These are phyloP conservation scores for Ptyas mucosa DNA, from an alignment of 2,113 vertebrate genomes.

Conservation along the genomic window DNA sequence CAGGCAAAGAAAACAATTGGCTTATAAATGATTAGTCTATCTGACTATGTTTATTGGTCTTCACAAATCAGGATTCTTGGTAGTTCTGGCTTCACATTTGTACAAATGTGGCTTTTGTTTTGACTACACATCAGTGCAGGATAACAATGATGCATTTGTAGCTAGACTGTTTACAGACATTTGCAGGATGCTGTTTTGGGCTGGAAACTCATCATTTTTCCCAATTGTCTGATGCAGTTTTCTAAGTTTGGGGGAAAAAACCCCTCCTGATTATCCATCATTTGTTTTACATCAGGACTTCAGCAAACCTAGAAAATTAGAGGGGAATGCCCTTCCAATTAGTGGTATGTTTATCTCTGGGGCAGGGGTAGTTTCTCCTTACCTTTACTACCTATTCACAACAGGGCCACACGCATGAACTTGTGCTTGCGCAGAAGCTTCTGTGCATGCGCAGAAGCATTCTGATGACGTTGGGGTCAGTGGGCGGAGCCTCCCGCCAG, in stretches of 20 bases:
- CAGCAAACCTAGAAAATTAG: neutral
- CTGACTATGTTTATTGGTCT: neutral
- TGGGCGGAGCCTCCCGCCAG: too few relatives aligned
- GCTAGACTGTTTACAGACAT: neutral
- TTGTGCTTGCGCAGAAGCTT: too few relatives aligned
- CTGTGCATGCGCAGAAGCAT: too few relatives aligned
- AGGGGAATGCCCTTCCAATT: neutral
- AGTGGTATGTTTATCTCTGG: neutral
- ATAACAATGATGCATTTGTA: neutral
- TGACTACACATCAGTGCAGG: neutral
- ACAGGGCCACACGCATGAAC: too few relatives aligned
- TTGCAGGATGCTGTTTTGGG: neutral
- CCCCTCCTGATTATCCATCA: neutral
- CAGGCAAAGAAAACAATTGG: neutral
- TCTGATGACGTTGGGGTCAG: too few relatives aligned
- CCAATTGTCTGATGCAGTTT: neutral
- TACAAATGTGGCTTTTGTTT: neutral
- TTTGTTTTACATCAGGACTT: neutral
- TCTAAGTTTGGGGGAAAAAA: neutral
- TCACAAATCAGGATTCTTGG: neutral
- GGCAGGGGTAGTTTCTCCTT: too few relatives aligned
- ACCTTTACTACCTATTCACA: too few relatives aligned
- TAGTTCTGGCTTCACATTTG: neutral
- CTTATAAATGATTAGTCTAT: neutral
- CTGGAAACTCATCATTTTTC: neutral